Conservation (phyloP, 2,888 invertebrate genomes). For the Eupithecia inturbata region DNA sequence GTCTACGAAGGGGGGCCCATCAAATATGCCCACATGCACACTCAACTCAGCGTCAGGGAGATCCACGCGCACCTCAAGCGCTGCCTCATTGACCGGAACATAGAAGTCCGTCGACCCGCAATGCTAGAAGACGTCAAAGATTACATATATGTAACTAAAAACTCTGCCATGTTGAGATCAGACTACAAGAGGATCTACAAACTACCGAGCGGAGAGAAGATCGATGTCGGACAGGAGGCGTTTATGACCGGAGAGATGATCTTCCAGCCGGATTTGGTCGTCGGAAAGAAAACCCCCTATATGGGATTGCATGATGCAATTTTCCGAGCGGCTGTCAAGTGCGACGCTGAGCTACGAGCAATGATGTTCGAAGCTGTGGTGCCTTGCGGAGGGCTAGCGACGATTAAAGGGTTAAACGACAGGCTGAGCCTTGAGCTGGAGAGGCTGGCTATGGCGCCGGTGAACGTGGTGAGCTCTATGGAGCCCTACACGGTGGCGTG, state of each 20-base stretch:
- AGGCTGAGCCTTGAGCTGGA: conserved; percentile 61
- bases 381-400: conserved; percentile 64
- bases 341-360: conserved; percentile 60
- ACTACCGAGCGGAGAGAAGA: conserved; percentile 57
- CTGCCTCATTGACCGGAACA: conserved; percentile 48
- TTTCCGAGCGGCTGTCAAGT: conserved; percentile 54
- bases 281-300: conserved; percentile 42
- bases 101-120: conserved; percentile 34
- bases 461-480: conserved; percentile 53
- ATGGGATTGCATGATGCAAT: conserved; percentile 60
- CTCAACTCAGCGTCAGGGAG: conserved; percentile 57
- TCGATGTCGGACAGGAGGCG: conserved; percentile 63
- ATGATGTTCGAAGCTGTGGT: conserved; percentile 60
- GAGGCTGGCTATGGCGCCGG: conserved; percentile 43
- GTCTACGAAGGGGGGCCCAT: conserved; percentile 70
- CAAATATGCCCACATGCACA: conserved; percentile 62
- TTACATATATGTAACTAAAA: conserved; percentile 52
- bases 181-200: conserved; percentile 49
- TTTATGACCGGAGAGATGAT: conserved; percentile 63
- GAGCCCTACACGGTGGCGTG: conserved; percentile 66
- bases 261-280: conserved; percentile 62
- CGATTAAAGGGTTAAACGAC: conserved; percentile 59
- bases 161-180: conserved; percentile 47
- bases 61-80: conserved; percentile 55
- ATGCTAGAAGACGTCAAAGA: conserved; percentile 50